These are phyloP conservation scores for Neocrepidodera transversa DNA, from an alignment of 2,888 invertebrate genomes.

Conservation along the genomic window DNA sequence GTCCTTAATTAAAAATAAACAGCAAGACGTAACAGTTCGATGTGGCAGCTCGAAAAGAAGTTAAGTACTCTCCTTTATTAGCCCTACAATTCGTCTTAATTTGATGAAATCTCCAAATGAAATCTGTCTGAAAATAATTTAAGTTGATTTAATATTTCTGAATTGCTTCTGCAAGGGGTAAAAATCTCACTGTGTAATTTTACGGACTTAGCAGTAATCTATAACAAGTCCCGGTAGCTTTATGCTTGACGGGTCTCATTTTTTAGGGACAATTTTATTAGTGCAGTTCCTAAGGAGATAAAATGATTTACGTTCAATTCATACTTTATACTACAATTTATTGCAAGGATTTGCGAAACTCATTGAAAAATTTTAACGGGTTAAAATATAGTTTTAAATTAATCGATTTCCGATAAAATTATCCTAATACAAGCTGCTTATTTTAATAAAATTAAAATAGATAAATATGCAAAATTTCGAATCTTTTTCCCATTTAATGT, in stretches of 20 bases:
- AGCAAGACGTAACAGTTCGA: slow-evolving; percentile 32
- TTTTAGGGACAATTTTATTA: slow-evolving; percentile 29
- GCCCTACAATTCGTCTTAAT: slow-evolving; percentile 41
- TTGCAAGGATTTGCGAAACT: too few relatives aligned
- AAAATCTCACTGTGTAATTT: slow-evolving; percentile 43
- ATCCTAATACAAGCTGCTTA: too few relatives aligned
- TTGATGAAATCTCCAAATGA: slow-evolving; percentile 44
- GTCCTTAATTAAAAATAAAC: slow-evolving; percentile 32
- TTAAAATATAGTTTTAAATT: too few relatives aligned
- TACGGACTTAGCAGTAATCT: slow-evolving; percentile 46
- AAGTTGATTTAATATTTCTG: slow-evolving; percentile 46
- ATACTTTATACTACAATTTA: too few relatives aligned
- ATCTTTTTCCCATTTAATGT: too few relatives aligned
- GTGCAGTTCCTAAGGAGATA: not conserved
- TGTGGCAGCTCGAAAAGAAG: slow-evolving; percentile 35
- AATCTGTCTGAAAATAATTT: slow-evolving; percentile 45
- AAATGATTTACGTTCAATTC: not conserved
- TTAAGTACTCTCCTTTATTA: slow-evolving; percentile 39
- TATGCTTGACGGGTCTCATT: slow-evolving; percentile 41
- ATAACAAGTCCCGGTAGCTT: slow-evolving; percentile 47
- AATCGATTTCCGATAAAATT: too few relatives aligned
- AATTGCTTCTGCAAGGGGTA: slow-evolving; percentile 40
- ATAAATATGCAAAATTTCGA: too few relatives aligned
- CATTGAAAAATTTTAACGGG: too few relatives aligned
- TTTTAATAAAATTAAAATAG: too few relatives aligned